phyloP scores from a whole-genome alignment of 2,113 vertebrate species.

The Malurus alboscapulatus region DNA sequence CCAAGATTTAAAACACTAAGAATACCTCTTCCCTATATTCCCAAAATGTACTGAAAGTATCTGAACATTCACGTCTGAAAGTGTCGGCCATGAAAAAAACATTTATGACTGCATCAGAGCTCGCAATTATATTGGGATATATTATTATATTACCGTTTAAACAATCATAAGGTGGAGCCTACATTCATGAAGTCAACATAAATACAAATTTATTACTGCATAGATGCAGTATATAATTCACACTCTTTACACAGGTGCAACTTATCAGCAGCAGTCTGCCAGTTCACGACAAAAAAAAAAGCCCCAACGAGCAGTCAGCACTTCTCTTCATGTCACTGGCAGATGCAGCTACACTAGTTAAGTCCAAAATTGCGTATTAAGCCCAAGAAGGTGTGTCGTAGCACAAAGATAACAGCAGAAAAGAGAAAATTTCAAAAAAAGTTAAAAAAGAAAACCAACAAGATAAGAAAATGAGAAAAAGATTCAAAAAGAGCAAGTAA shows the following conservation, averaged over 20 bases:
- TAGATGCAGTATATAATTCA: background rate
- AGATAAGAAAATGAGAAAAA: background rate
- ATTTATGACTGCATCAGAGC: background rate
- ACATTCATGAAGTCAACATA: background rate
- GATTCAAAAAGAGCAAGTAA: background rate
- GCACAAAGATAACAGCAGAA: background rate
- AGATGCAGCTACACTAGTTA: background rate
- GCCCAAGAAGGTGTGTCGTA: background rate
- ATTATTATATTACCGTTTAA: background rate
- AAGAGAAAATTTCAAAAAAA: background rate
- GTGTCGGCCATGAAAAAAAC: background rate
- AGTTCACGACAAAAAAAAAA: background rate
- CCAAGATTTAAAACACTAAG: background rate
- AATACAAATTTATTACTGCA: background rate
- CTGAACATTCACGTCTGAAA: background rate
- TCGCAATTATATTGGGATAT: accelerated
- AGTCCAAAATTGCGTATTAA: background rate
- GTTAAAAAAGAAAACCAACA: background rate
- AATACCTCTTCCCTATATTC: background rate
- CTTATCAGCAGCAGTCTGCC: background rate
- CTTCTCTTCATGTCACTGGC: background rate
- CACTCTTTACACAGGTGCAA: background rate
- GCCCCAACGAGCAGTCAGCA: accelerated
- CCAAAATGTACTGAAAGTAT: background rate
- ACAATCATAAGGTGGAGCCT: background rate